These are phyloP conservation scores for Coryphaenoides rupestris DNA, from an alignment of 2,113 vertebrate genomes.

Conservation along the genomic window DNA sequence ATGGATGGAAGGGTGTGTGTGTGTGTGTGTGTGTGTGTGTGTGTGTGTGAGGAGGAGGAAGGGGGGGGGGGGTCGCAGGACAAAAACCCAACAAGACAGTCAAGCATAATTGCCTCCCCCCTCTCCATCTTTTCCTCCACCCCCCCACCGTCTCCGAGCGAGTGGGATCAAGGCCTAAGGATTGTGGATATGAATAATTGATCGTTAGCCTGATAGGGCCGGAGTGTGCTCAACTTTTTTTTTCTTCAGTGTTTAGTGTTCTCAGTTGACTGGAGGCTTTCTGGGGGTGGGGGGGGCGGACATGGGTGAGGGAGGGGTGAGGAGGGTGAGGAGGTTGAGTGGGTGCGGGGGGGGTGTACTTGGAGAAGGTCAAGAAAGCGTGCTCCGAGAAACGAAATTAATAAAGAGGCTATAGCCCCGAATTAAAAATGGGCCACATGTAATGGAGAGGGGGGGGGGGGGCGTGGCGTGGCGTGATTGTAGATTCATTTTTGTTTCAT, in stretches of 20 bases:
- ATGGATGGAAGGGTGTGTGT: too few relatives aligned
- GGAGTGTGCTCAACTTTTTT: constrained; percentile 55
- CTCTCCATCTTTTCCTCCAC: constrained; percentile 32
- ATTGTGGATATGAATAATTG: constrained; percentile 78
- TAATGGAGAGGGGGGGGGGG: neutral
- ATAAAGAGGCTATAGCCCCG: constrained; percentile 12
- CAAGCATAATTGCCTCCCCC: constrained; percentile 73
- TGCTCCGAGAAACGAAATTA: too few relatives aligned
- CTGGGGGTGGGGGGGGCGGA: neutral
- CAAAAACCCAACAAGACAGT: constrained; percentile 66
- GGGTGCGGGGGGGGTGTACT: constrained; percentile 47
- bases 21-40: too few relatives aligned
- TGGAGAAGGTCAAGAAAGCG: constrained; percentile 60
- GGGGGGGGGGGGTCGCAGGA: constrained; percentile 51
- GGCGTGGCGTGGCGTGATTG: too few relatives aligned
- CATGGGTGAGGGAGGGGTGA: constrained; percentile 50
- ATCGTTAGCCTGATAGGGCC: constrained; percentile 71
- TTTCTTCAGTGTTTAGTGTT: too few relatives aligned
- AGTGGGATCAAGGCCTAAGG: constrained; percentile 69
- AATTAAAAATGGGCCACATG: neutral
- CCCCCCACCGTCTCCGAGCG: constrained; percentile 47
- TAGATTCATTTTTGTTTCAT: too few relatives aligned
- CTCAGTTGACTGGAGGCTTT: too few relatives aligned
- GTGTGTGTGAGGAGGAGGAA: too few relatives aligned
- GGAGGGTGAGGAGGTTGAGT: constrained; percentile 58